These are phyloP conservation scores for Coregonus sp. DNA, from an alignment of 2,797 vertebrate species.

Conservation along the genomic window DNA sequence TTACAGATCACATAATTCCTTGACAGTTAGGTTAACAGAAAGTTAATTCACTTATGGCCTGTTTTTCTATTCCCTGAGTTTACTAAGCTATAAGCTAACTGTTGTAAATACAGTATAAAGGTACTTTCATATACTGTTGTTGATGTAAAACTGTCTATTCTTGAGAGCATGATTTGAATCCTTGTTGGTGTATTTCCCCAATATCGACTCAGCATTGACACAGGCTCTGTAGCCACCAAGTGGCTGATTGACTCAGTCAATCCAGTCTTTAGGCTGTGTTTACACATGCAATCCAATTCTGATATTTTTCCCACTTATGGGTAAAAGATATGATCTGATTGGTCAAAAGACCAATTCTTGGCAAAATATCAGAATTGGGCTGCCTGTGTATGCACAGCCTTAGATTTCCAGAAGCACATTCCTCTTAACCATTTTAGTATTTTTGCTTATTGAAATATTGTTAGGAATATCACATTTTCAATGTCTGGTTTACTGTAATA, in stretches of 20 bases:
- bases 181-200: slow-evolving; percentile 7
- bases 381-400: not conserved
- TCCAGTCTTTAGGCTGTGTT: too few species aligned
- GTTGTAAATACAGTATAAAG: not conserved
- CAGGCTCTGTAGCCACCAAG: not conserved
- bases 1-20: too few species aligned
- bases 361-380: not conserved
- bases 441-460: not conserved
- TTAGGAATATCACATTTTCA: not conserved
- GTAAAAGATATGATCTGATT: rapidly evolving
- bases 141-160: not conserved
- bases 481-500: not conserved
- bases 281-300: too few species aligned
- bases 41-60: not conserved
- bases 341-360: not conserved
- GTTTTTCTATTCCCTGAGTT: not conserved
- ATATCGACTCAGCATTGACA: not conserved
- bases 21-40: not conserved
- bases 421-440: not conserved
- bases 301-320: too few species aligned
- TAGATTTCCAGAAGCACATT: not conserved
- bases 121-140: not conserved
- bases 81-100: not conserved
- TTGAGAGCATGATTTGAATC: slow-evolving; percentile 2
- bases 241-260: not conserved